phyloP scores from a whole-genome alignment of 1,140 invertebrate species.

The Aphaenogaster rudis region DNA sequence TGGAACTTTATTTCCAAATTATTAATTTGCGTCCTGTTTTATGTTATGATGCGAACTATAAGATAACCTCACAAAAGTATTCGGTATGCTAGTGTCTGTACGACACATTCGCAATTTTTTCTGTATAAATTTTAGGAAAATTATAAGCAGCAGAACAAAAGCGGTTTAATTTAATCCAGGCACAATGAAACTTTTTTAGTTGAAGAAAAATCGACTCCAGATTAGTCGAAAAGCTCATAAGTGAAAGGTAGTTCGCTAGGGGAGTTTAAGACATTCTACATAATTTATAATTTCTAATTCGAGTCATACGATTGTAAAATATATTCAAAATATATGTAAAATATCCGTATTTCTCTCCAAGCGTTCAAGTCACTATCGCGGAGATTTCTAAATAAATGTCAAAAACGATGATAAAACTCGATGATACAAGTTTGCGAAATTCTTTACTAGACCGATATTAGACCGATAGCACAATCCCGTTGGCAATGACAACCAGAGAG shows the following conservation, averaged over 20 bases:
- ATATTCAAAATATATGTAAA: background rate
- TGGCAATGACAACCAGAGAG: conserved; percentile 32
- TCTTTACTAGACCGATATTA: background rate
- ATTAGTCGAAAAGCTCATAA: background rate
- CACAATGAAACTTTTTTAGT: background rate
- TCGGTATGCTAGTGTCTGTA: background rate
- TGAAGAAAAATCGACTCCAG: background rate
- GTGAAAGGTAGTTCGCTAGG: background rate
- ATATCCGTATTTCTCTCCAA: background rate
- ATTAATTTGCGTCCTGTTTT: conserved; percentile 7
- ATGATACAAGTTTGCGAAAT: background rate
- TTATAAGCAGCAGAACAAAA: background rate
- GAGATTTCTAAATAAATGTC: conserved; percentile 13
- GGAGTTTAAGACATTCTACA: background rate
- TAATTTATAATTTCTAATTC: background rate
- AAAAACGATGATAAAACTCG: background rate
- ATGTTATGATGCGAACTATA: background rate
- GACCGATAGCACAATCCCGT: conserved; percentile 13
- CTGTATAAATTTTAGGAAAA: background rate
- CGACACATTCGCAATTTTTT: background rate
- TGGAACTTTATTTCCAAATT: conserved; percentile 19
- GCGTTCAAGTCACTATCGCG: background rate
- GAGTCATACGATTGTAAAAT: background rate
- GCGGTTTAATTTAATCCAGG: background rate
- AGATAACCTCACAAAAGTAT: background rate